Conservation (phyloP, 1,140 invertebrate species). For the Zaprionus nigranus region DNA sequence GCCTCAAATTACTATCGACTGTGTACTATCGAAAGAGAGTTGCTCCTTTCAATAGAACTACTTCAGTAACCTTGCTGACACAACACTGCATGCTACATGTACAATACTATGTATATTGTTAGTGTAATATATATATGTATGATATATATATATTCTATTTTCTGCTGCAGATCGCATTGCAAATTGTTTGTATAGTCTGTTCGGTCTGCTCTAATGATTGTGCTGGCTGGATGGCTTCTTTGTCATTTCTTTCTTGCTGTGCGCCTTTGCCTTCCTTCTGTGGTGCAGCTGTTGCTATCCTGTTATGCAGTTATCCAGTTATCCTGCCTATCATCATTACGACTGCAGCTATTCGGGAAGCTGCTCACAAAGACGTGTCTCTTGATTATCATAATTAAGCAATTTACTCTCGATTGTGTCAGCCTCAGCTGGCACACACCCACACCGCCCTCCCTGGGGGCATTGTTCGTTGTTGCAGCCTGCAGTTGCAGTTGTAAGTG, state of each 20-base stretch:
- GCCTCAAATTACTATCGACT: neutral
- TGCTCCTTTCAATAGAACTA: neutral
- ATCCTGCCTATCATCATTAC: conserved; percentile 9
- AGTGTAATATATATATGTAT: too few species aligned
- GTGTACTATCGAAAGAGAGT: neutral
- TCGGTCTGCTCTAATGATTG: neutral
- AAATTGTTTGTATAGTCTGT: neutral
- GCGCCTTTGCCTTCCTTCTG: neutral
- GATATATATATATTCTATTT: neutral
- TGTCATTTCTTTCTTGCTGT: neutral
- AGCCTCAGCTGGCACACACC: neutral
- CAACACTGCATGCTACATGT: too few species aligned
- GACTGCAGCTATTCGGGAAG: neutral
- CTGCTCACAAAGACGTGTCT: conserved; percentile 12
- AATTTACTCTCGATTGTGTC: conserved; percentile 70
- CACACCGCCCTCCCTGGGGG: too few species aligned
- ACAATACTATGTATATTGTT: too few species aligned
- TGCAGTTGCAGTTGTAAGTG: conserved; percentile 49
- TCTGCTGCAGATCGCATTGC: neutral
- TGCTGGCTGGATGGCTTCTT: neutral
- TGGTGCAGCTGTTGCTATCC: neutral
- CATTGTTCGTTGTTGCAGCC: conserved; percentile 65
- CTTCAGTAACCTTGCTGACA: too few species aligned
- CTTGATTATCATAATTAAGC: conserved; percentile 80
- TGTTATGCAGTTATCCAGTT: neutral